Evolutionary conservation across 2,888 invertebrate genomes (phyloP).

Genomic region (Criorhina ranunculi): DNA sequence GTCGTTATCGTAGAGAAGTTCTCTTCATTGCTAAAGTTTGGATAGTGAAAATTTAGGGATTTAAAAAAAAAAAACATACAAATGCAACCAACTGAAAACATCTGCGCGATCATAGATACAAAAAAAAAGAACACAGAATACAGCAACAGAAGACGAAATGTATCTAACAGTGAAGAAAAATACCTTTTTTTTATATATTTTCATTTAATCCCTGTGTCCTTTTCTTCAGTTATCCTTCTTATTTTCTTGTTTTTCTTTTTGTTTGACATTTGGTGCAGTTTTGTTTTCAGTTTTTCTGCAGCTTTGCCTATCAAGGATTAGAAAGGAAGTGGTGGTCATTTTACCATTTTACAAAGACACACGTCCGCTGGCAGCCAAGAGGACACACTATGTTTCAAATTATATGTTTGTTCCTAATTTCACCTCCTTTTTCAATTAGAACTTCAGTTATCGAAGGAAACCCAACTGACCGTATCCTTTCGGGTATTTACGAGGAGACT

Average conservation of each 20-base stretch:
- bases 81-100: conserved; percentile 70
- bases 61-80: conserved; percentile 30
- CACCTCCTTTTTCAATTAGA: conserved; percentile 67
- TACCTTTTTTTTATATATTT: conserved; percentile 26
- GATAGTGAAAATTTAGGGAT: conserved; percentile 36
- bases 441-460: conserved; percentile 59
- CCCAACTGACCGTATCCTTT: conserved; percentile 62
- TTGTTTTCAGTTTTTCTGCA: conserved; percentile 45
- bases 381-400: conserved; percentile 62
- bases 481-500: conserved; percentile 41
- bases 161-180: conserved; percentile 48
- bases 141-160: conserved; percentile 34
- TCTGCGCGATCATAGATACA: conserved; percentile 69
- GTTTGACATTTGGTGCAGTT: conserved; percentile 25
- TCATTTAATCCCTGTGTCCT: conserved; percentile 60
- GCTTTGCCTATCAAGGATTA: conserved; percentile 63
- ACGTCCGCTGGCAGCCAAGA: conserved; percentile 8
- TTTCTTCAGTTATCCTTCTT: conserved; percentile 31
- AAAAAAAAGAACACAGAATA: conserved; percentile 13
- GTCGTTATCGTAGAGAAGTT: conserved; percentile 24
- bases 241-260: conserved; percentile 17
- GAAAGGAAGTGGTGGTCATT: conserved; percentile 68
- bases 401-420: conserved; percentile 71
- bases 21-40: conserved; percentile 1
- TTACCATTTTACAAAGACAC: conserved; percentile 66